Conservation (phyloP, 2,888 invertebrate genomes). For the Dendrolimus pini region DNA sequence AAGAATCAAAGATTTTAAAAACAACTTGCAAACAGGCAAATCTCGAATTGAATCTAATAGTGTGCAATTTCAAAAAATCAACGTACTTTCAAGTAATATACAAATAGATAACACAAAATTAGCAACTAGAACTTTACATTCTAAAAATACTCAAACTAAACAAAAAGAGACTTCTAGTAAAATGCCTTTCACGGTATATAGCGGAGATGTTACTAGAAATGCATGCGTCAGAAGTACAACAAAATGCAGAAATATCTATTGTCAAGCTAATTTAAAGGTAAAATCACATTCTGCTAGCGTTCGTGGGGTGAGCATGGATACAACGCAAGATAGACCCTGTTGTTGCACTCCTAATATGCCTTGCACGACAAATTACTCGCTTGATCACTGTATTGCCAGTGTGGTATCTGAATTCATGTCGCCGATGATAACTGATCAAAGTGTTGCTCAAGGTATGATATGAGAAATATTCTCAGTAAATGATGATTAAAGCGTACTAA, state of each 20-base stretch:
- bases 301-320: conserved; percentile 28
- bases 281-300: conserved; percentile 3
- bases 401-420: conserved; percentile 28
- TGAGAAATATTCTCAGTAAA: neutral
- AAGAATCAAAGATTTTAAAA: neutral
- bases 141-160: conserved; percentile 7
- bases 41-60: neutral
- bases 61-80: neutral
- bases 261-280: conserved; percentile 7
- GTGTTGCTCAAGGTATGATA: conserved; percentile 22
- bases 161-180: neutral
- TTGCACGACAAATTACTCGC: conserved; percentile 4
- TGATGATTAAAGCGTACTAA: neutral
- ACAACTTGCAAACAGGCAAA: neutral
- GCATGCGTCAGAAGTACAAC: neutral
- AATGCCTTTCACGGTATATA: neutral
- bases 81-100: neutral
- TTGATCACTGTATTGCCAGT: conserved; percentile 13
- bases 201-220: neutral
- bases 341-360: conserved; percentile 18
- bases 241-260: conserved; percentile 11
- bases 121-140: conserved; percentile 1
- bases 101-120: too few species aligned
- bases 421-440: conserved; percentile 29
- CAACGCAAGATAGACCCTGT: conserved; percentile 41